Conservation (phyloP, 1,140 invertebrate species). For the Rhyzopertha dominica region DNA sequence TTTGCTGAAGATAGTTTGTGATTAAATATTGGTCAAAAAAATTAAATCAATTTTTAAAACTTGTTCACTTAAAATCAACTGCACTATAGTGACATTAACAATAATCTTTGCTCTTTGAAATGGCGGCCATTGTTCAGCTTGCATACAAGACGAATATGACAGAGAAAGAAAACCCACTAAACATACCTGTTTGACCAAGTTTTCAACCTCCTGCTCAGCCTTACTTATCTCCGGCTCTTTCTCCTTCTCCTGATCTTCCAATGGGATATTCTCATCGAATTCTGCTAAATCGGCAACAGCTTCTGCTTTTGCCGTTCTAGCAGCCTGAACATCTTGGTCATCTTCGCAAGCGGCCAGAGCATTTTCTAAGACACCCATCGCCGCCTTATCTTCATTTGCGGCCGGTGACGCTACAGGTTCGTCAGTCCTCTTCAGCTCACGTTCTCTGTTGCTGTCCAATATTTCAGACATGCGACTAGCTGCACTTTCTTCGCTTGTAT, state of each 20-base stretch:
- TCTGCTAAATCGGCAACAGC: constrained; percentile 90
- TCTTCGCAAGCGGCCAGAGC: constrained; percentile 91
- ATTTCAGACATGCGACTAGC: constrained; percentile 60
- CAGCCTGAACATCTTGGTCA: constrained; percentile 88
- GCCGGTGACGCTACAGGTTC: constrained; percentile 7
- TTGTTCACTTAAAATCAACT: too few species aligned
- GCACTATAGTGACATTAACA: too few species aligned
- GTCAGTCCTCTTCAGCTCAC: constrained; percentile 41
- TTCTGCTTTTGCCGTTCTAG: constrained; percentile 85
- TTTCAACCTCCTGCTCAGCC: constrained; percentile 77
- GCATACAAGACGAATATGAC: too few species aligned
- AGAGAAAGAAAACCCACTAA: neutral
- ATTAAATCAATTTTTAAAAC: too few species aligned
- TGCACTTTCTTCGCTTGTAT: constrained; percentile 56
- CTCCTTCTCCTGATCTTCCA: constrained; percentile 62
- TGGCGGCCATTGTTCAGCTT: too few species aligned
- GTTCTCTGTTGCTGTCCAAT: constrained; percentile 47
- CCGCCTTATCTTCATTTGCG: constrained; percentile 53
- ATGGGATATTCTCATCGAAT: constrained; percentile 95
- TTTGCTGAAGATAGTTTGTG: too few species aligned
- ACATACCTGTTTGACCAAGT: constrained; percentile 80
- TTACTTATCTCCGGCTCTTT: constrained; percentile 64
- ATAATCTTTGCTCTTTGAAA: too few species aligned
- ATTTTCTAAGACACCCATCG: constrained; percentile 67
- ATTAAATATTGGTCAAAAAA: too few species aligned